Percentiles rank a stretch among this genome's conserved stretches.
phyloP scores from a whole-genome alignment of 1,140 invertebrate genomes.

The Diprion similis region DNA sequence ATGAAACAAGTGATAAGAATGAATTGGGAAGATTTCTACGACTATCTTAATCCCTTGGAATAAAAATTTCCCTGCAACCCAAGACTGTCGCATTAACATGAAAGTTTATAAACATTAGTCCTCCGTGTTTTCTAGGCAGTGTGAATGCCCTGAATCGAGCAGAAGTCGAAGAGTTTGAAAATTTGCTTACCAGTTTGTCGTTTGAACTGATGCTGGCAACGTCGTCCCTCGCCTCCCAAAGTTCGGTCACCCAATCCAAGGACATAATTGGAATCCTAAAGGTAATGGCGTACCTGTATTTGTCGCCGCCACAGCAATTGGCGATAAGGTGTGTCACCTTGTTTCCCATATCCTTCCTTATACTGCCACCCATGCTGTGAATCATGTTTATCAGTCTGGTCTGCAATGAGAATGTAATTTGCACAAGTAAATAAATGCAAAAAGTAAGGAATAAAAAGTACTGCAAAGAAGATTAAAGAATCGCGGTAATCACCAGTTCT shows the following conservation, averaged over 20 bases:
- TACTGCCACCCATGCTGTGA: slow-evolving; percentile 94
- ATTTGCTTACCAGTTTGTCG: slow-evolving; percentile 67
- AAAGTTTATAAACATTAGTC: too few species aligned
- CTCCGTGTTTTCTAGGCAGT: neutral
- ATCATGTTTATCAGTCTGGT: slow-evolving; percentile 83
- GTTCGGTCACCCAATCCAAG: slow-evolving; percentile 83
- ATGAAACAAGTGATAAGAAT: slow-evolving; percentile 5
- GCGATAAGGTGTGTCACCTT: slow-evolving; percentile 94
- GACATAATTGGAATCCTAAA: slow-evolving; percentile 89
- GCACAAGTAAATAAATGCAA: neutral
- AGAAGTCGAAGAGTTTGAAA: slow-evolving; percentile 15
- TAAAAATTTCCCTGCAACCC: too few species aligned
- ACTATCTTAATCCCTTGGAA: too few species aligned
- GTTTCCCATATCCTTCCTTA: slow-evolving; percentile 84
- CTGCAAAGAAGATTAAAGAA: slow-evolving; percentile 13
- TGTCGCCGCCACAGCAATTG: slow-evolving; percentile 83
- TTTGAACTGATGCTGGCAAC: slow-evolving; percentile 67
- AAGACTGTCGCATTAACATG: too few species aligned
- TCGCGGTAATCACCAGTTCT: slow-evolving; percentile 74
- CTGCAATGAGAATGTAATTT: slow-evolving; percentile 61
- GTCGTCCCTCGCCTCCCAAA: slow-evolving; percentile 82
- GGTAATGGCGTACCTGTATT: slow-evolving; percentile 84
- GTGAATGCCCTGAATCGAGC: neutral
- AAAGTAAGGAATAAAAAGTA: too few species aligned
- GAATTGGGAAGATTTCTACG: too few species aligned